Evolutionary conservation across 2,797 vertebrate genomes (phyloP), one percentile per base, ranked within the genome.

Genomic region (Xenops minutus): DNA sequence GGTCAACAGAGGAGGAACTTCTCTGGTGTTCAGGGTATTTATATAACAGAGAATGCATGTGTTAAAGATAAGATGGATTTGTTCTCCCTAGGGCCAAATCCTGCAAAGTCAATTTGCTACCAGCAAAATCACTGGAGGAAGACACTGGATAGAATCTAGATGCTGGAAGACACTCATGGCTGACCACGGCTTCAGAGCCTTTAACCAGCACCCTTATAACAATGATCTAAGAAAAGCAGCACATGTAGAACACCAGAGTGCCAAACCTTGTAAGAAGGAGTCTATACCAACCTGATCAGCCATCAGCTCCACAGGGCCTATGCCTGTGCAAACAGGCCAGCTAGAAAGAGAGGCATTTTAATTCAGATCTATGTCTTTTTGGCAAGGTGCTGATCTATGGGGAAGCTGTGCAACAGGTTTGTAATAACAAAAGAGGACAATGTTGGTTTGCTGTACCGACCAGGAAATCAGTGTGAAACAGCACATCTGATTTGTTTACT

Each of bases 281-380:
- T 26, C 49, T 56, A 17, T 14, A 49, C 10, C 54, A 69, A 37
- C 58, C 36, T 43, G 11, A 87, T 36, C 56, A 82, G 39, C 49
- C 79, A 74, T 59, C 79, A 69, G 59, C 77, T 89, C 62, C n/a
- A 59, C 19, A 9, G 32, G 30, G 32, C 41, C 26, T 41, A 6
- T 21, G 64, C 46, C 85, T 84, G 29, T 55, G 66, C 72, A 54
- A 88, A 79, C 55, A 71, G 52, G 85, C 69, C 77, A 85, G 62
- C 89, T 61, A 62, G 32, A 29, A 76, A 92, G 71, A 83, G 36
- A 8, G 19, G 19, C 49, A 64, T 79, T 88, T 95, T 92, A 91
- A 92, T 85, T 87, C 80, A 92, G 83, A 89, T 75, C 29, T 62
- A 20, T 8, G 29, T 69, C 52, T 59, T 95, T 88, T 74, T 96